Evolutionary conservation across 2,888 invertebrate species (phyloP), one percentile per base, ranked within the genome.

Genomic region (Halocaridina rubra): DNA sequence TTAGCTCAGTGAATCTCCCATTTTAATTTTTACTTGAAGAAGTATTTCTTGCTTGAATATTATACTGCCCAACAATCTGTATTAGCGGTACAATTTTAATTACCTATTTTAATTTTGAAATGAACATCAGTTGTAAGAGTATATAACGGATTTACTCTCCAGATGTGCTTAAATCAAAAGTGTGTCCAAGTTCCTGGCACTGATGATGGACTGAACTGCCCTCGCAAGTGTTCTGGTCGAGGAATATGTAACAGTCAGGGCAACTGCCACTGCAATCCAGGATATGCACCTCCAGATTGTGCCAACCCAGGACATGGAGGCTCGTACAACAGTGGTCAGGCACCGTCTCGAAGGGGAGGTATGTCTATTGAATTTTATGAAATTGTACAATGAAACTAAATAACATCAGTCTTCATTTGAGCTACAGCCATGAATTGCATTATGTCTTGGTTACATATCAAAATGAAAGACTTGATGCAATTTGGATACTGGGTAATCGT

Each of bases 101-200:
- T 4, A 24, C 10, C 3, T 22, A 27, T 22, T 22, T 22, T 10
- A 19, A 61, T 7, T 7, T 7, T 13, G 10, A 13, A 7, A 61
- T 61, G 61, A 13, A 46, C 27, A n/a, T 4, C 22, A 13, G 10
- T 24, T 27, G 3, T 19, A 57, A 27, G 4, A 74, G 13, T 16
- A 2, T 24, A n/a, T 10, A 7, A 7, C 33, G 27, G 22, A 32
- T 27, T 67, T 72, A 87, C 91, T 13, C 5, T 22, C 10, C 92
- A 97, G 95, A 97, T 98, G 96, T 98, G 98, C 91, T 93, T 97
- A 86, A 95, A 95, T 89, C 97, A 97, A 90, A 94, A 94, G 89
- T 99, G 99, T 90, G 94, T 95, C 90, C 90, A 95, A 0, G 93
- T 97, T 3, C 93, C 93, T 0, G 92, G 92, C 46, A 91, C 97